phyloP scores from a whole-genome alignment of 2,888 invertebrate species.

The Synanthedon andrenaeformis region DNA sequence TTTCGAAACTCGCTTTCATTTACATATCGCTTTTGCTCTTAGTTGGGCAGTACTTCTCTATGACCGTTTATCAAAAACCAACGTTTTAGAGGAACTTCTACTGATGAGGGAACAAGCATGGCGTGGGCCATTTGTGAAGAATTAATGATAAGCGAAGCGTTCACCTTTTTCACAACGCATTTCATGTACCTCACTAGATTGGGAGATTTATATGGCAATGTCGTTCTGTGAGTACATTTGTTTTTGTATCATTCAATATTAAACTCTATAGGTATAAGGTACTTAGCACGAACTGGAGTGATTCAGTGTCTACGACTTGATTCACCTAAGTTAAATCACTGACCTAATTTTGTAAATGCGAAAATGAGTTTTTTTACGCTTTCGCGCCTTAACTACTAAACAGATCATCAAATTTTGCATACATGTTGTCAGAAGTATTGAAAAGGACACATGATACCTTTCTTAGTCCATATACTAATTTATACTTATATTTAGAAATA shows the following conservation, averaged over 20 bases:
- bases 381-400: too few species aligned
- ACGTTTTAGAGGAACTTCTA: slow-evolving; percentile 74
- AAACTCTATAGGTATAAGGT: slow-evolving; percentile 13
- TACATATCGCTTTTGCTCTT: too few species aligned
- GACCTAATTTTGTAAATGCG: too few species aligned
- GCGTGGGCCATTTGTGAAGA: slow-evolving; percentile 85
- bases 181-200: slow-evolving; percentile 75
- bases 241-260: not conserved
- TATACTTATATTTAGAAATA: not conserved
- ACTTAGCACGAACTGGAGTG: not conserved
- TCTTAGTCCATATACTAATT: not conserved
- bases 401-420: too few species aligned
- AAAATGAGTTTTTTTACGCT: too few species aligned
- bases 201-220: slow-evolving; percentile 75
- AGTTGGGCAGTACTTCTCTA: too few species aligned
- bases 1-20: too few species aligned
- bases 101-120: slow-evolving; percentile 84
- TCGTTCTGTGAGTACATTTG: slow-evolving; percentile 73
- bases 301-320: not conserved
- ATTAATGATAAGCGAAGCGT: slow-evolving; percentile 72
- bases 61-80: too few species aligned
- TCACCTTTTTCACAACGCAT: slow-evolving; percentile 80
- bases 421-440: too few species aligned
- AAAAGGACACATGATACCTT: too few species aligned
- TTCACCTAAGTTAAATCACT: too few species aligned